Base-by-base conservation (phyloP, 2,113 vertebrate genomes). In the Microcebus tavaratra region DNA sequence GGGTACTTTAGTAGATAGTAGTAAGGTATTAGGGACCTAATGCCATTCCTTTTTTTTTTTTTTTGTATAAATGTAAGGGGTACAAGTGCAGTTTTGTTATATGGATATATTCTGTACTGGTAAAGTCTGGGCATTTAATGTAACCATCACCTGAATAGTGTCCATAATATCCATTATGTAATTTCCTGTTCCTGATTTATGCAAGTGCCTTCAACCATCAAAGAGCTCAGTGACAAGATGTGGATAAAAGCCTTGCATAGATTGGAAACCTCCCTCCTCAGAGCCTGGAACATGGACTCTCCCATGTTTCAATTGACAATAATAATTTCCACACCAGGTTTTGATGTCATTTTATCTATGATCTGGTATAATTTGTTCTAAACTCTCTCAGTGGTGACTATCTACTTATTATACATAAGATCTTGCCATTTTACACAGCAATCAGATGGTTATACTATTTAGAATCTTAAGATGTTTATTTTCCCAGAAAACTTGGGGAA, bases 401-500 rank as follows among this genome's bases (percentile, higher is more conserved):
- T 45, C 85, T 68, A 11, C 12, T 59, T 93, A 53, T 31, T 91
- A 9, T 57, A 79, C 90, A 50, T 55, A 67, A 83, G 70, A 42
- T 90, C 61, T 95, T 87, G 63, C 53, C 79, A 11, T 67, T 45
- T 89, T 48, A 76, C 67, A 65, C 31, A 70, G 63, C 21, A 42
- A 13, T 84, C 42, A 31, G 67, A 53, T 68, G 13, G 27, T 94
- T 57, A 59, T 3, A 50, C 85, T 65, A 2, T 63, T 92, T 70
- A 95, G 68, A 86, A 34, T 75, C 70, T 90, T 57, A 75, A 73
- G 88, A 59, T 90, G 70, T 25, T 90, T 89, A 75, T 80, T 92
- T 72, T 91, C 90, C 72, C 94, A 95, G 80, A 67, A 97, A 88
- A 80, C 48, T 36, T 57, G 65, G 59, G 82, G 36, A 94, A 90